These are phyloP conservation scores for pig (Sus scrofa) DNA, from an alignment of 2,113 vertebrate species.

Conservation along the genomic window DNA sequence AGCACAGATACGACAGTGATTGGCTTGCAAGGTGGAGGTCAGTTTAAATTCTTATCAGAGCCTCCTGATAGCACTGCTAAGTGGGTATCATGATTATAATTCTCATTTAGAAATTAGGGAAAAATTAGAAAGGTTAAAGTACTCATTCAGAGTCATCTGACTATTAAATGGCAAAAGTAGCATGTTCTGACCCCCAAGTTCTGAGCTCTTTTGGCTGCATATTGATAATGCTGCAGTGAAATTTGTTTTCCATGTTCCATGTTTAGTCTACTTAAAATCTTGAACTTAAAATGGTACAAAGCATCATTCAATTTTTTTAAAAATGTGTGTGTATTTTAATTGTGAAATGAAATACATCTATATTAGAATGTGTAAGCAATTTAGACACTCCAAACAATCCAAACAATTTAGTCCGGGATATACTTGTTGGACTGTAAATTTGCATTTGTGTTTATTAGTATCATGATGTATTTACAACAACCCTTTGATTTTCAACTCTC, in stretches of 20 bases:
- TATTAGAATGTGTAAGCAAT: background rate
- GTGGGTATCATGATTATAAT: background rate
- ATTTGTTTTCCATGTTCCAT: background rate
- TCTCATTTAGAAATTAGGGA: background rate
- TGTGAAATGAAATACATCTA: background rate
- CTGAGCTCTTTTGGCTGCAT: background rate
- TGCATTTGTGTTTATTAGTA: background rate
- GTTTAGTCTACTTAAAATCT: conserved; percentile 24
- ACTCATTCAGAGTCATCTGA: background rate
- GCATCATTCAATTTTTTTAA: background rate
- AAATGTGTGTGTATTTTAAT: background rate
- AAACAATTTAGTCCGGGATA: background rate
- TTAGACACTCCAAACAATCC: background rate
- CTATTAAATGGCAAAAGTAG: background rate
- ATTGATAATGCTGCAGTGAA: background rate
- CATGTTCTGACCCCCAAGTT: background rate
- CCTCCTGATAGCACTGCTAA: background rate
- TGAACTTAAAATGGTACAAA: conserved; percentile 31
- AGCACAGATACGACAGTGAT: background rate
- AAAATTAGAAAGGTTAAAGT: background rate
- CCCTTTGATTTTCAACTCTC: background rate
- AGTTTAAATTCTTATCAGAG: background rate
- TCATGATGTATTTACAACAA: background rate
- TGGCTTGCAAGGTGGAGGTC: background rate
- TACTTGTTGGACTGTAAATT: background rate